Conservation (phyloP, 2,113 vertebrate species). For the Dipodomys ordii region DNA sequence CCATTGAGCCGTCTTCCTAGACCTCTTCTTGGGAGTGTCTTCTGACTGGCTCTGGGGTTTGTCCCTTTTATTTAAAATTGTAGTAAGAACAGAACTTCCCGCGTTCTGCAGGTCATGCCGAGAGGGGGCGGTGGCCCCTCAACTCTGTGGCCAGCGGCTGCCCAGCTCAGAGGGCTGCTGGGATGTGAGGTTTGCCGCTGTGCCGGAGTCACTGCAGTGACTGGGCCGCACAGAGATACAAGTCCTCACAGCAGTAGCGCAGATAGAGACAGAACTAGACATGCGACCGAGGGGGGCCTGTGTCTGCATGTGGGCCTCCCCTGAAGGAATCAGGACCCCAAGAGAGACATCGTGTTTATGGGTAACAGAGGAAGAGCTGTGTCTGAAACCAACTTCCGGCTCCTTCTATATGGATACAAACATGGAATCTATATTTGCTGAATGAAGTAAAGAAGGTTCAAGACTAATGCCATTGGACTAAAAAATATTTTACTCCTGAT, state of each 20-base stretch:
- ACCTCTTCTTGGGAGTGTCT: not conserved
- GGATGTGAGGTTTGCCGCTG: not conserved
- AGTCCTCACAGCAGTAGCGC: not conserved
- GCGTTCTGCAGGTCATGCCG: not conserved
- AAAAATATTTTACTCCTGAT: no score
- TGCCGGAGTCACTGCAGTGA: not conserved
- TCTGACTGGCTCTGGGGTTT: constrained; percentile 3
- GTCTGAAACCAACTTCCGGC: not conserved
- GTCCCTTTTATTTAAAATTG: not conserved
- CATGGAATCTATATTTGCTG: constrained; percentile 5
- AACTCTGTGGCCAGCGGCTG: not conserved
- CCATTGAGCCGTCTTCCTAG: not conserved
- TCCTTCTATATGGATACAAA: not conserved
- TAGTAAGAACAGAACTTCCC: not conserved
- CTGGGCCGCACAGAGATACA: not conserved
- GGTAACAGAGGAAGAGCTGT: not conserved
- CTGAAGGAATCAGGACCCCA: not conserved
- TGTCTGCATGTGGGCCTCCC: not conserved
- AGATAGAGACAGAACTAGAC: not conserved
- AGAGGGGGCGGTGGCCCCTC: not conserved
- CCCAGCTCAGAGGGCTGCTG: not conserved
- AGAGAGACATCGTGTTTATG: not conserved
- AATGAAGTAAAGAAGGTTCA: constrained; percentile 10
- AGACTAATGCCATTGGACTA: not conserved
- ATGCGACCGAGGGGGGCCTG: no score